phyloP scores from a whole-genome alignment of 2,113 vertebrate species.

The Thermophis baileyi region DNA sequence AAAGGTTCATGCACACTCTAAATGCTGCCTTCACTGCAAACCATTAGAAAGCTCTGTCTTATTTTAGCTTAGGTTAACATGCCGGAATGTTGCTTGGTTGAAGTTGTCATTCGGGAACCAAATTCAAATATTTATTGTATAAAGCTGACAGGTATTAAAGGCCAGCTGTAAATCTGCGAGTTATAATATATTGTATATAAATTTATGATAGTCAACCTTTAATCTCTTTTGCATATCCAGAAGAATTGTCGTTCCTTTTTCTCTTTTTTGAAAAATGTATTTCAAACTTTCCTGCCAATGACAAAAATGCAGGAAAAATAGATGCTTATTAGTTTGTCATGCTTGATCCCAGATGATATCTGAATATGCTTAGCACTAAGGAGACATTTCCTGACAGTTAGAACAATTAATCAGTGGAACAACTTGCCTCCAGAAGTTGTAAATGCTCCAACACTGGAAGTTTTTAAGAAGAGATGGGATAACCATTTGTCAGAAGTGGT shows the following conservation, averaged over 20 bases:
- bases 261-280: not conserved
- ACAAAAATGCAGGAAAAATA: conserved; percentile 21
- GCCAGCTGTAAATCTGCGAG: not conserved
- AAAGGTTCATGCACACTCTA: not conserved
- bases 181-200: not conserved
- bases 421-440: too few species aligned
- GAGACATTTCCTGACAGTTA: too few species aligned
- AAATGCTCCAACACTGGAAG: too few species aligned
- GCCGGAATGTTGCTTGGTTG: not conserved
- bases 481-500: too few species aligned
- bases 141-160: not conserved
- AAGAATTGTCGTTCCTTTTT: conserved; percentile 27
- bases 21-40: not conserved
- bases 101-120: not conserved
- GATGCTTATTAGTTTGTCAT: conserved; percentile 31
- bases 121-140: not conserved
- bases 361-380: too few species aligned
- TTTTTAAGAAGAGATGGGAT: too few species aligned
- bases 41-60: not conserved
- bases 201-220: not conserved
- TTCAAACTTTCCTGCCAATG: conserved; percentile 16
- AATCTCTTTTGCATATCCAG: not conserved
- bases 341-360: conserved; percentile 39
- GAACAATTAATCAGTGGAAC: too few species aligned
- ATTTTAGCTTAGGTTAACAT: not conserved